Evolutionary conservation across 2,113 vertebrate species (phyloP), one percentile per base, ranked within the genome.

Genomic region (Hippocampus abdominalis): DNA sequence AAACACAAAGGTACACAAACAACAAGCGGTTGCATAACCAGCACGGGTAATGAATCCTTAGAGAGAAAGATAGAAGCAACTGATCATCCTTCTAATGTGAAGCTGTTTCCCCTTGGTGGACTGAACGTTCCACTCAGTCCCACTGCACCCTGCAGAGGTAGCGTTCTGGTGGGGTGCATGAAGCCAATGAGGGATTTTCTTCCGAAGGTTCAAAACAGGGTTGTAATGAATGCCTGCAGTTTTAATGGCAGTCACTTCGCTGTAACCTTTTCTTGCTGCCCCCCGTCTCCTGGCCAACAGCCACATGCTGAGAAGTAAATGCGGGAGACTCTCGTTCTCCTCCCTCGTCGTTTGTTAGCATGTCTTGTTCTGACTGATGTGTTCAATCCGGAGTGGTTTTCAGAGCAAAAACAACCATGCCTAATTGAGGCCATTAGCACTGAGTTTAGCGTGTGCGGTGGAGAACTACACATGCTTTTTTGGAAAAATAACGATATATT

Each of bases 11-110:
- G 39, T 13, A 64, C 40, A 44, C 62, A 64, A 64, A 44, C 62
- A 64, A 46, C n/a, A 13, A 46, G n/a, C 62, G 23, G 39, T 13
- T 12, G 3, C 42, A 44, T 15, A 44, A 44, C 42, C 13, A 63
- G 61, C 32, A 40, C 36, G 1, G 61, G 61, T 63, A 63, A 63
- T 42, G 39, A 63, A 42, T 20, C 36, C 61, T 40, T 42, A 23
- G 62, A 64, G 62, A 44, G n/a, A n/a, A 23, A 2, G 61, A 4
- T 8, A 23, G 62, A 44, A 64, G n/a, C 62, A 64, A 64, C 62
- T 25, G 62, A 64, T 46, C n/a, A 46, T 44, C n/a, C 44, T 64
- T 64, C 12, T 44, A 46, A 44, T 44, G n/a, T 16, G 13, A 3
- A 46, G 40, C 10, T 7, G 8, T 40, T 40, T 63, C 9, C 61